These are phyloP conservation scores for Psilanteris sp. DNA, from an alignment of 1,140 invertebrate species.

Conservation along the genomic window DNA sequence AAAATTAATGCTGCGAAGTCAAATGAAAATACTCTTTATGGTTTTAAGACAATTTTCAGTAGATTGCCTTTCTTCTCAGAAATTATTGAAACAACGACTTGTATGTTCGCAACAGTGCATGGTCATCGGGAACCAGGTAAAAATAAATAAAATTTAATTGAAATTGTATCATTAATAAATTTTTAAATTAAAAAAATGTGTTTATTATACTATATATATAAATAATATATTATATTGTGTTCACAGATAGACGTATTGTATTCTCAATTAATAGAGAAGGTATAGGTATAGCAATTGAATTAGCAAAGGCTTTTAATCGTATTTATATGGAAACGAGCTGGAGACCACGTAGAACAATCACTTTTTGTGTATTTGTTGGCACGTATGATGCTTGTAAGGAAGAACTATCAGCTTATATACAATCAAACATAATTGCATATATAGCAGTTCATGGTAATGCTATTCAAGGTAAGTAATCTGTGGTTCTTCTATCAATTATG, in stretches of 20 bases:
- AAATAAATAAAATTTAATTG: not conserved
- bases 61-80: slow-evolving; percentile 53
- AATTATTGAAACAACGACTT: slow-evolving; percentile 58
- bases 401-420: slow-evolving; percentile 62
- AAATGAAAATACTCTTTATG: slow-evolving; percentile 19
- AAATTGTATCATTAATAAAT: too few relatives aligned
- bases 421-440: slow-evolving; percentile 70
- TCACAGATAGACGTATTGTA: slow-evolving; percentile 73
- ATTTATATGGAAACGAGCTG: slow-evolving; percentile 66
- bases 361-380: slow-evolving; percentile 72
- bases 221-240: too few relatives aligned
- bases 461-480: slow-evolving; percentile 64
- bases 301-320: slow-evolving; percentile 68
- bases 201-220: too few relatives aligned
- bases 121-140: slow-evolving; percentile 73
- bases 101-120: slow-evolving; percentile 63
- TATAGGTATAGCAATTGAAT: slow-evolving; percentile 65
- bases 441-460: slow-evolving; percentile 67
- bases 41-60: slow-evolving; percentile 44
- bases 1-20: slow-evolving; percentile 16
- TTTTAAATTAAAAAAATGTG: too few relatives aligned
- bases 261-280: slow-evolving; percentile 69
- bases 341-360: slow-evolving; percentile 71
- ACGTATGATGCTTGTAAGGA: slow-evolving; percentile 67
- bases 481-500: slow-evolving; percentile 21